Conservation (phyloP, 2,888 invertebrate genomes). For the Caenorhabditis panamensis region DNA sequence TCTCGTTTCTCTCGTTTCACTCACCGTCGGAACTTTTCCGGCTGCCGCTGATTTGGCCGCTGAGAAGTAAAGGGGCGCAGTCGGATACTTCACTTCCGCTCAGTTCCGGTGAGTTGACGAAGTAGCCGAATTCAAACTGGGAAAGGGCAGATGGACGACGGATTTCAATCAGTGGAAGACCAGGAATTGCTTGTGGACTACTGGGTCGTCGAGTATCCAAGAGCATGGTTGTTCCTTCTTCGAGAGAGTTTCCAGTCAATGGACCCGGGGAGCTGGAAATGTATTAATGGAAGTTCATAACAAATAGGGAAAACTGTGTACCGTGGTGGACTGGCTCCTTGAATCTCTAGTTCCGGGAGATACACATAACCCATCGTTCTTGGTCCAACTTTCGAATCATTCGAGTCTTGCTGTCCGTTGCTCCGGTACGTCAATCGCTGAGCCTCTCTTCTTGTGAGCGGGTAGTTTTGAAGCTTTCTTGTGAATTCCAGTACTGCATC, state of each 20-base stretch:
- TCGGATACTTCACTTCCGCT: conserved; percentile 75
- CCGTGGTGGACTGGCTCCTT: conserved; percentile 80
- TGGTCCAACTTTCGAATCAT: conserved; percentile 62
- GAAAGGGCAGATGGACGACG: conserved; percentile 79
- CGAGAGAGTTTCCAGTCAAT: conserved; percentile 62
- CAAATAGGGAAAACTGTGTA: conserved; percentile 17
- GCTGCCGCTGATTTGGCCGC: conserved; percentile 62
- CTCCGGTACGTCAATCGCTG: conserved; percentile 71
- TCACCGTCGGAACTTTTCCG: conserved; percentile 71
- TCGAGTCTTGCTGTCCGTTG: conserved; percentile 68
- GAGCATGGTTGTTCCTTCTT: conserved; percentile 65
- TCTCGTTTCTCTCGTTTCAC: conserved; percentile 12
- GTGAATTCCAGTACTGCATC: conserved; percentile 81
- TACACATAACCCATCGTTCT: conserved; percentile 74
- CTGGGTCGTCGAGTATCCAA: conserved; percentile 73
- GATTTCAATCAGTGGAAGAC: conserved; percentile 80
- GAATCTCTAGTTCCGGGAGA: conserved; percentile 79
- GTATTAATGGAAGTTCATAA: background rate
- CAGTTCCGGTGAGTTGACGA: conserved; percentile 80
- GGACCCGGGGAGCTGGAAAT: conserved; percentile 66
- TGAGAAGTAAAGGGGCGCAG: conserved; percentile 78
- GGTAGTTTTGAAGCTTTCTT: conserved; percentile 80
- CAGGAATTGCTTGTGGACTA: conserved; percentile 80
- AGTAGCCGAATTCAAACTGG: conserved; percentile 81
- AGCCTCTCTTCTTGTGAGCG: conserved; percentile 77